phyloP scores from a whole-genome alignment of 2,888 invertebrate species.

The Ischnus inquisitorius region DNA sequence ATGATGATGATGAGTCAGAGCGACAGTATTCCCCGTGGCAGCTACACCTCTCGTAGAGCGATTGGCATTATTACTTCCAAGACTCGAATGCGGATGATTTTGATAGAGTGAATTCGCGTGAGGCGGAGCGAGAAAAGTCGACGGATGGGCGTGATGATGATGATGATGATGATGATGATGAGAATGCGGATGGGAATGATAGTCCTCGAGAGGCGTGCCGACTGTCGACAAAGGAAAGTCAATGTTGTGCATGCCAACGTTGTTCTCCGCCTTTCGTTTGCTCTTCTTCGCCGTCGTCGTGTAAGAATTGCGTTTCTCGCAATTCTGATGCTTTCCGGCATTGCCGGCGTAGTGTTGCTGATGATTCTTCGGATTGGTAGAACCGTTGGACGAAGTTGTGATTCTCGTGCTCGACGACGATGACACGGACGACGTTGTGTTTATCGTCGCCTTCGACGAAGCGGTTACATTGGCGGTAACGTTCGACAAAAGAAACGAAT shows the following conservation, averaged over 20 bases:
- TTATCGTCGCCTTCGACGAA: constrained; percentile 74
- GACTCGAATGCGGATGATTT: constrained; percentile 80
- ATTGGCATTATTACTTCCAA: constrained; percentile 77
- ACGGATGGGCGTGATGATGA: constrained; percentile 53
- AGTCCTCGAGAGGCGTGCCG: constrained; percentile 82
- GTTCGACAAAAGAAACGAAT: constrained; percentile 81
- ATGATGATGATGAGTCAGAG: constrained; percentile 82
- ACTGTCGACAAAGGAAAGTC: constrained; percentile 82
- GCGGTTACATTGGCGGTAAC: constrained; percentile 71
- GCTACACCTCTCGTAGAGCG: constrained; percentile 74
- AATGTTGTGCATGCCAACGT: constrained; percentile 80
- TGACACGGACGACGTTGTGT: constrained; percentile 68
- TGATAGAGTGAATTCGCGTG: constrained; percentile 82
- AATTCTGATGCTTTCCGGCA: constrained; percentile 80
- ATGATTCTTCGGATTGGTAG: constrained; percentile 74
- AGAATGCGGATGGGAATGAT: constrained; percentile 75
- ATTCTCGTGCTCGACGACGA: constrained; percentile 70
- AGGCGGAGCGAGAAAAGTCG: constrained; percentile 65
- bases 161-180: constrained; percentile 71
- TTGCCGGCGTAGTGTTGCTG: constrained; percentile 75
- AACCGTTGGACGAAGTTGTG: constrained; percentile 60
- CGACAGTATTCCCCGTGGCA: constrained; percentile 75
- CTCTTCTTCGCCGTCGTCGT: constrained; percentile 79
- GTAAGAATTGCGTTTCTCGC: constrained; percentile 81
- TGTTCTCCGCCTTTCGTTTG: constrained; percentile 79